Conservation (phyloP, 2,888 invertebrate species). For the Parelbella ahira region DNA sequence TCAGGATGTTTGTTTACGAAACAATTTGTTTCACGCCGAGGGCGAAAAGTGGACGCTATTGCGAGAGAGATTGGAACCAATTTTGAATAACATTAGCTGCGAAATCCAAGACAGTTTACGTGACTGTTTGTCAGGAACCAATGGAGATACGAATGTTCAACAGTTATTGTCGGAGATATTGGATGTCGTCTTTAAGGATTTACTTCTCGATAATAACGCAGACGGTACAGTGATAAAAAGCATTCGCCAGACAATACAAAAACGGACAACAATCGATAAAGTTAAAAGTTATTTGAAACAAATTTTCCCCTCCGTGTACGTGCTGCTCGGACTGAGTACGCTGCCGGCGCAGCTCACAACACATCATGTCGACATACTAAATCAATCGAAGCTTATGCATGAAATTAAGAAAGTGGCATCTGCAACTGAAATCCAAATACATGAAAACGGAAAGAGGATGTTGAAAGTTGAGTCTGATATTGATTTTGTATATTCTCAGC, state of each 20-base stretch:
- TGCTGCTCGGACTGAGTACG: constrained; percentile 50
- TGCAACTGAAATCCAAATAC: constrained; percentile 46
- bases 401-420: constrained; percentile 49
- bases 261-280: constrained; percentile 47
- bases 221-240: constrained; percentile 49
- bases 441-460: constrained; percentile 36
- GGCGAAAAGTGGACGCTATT: constrained; percentile 72
- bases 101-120: constrained; percentile 60
- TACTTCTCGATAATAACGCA: constrained; percentile 54
- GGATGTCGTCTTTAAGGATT: constrained; percentile 68
- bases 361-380: constrained; percentile 41
- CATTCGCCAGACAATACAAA: constrained; percentile 49
- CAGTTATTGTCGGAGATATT: constrained; percentile 69
- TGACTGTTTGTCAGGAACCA: constrained; percentile 74
- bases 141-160: constrained; percentile 72
- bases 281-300: constrained; percentile 64
- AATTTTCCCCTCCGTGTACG: constrained; percentile 65
- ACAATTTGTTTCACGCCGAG: constrained; percentile 75
- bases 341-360: constrained; percentile 45
- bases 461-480: constrained; percentile 39
- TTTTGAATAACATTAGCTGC: constrained; percentile 52
- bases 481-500: constrained; percentile 52
- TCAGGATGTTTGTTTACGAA: constrained; percentile 76
- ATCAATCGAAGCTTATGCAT: constrained; percentile 49
- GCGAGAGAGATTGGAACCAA: constrained; percentile 55